Evolutionary conservation across 2,113 vertebrate genomes (phyloP).

Genomic region (Gnathonemus longibarbis): DNA sequence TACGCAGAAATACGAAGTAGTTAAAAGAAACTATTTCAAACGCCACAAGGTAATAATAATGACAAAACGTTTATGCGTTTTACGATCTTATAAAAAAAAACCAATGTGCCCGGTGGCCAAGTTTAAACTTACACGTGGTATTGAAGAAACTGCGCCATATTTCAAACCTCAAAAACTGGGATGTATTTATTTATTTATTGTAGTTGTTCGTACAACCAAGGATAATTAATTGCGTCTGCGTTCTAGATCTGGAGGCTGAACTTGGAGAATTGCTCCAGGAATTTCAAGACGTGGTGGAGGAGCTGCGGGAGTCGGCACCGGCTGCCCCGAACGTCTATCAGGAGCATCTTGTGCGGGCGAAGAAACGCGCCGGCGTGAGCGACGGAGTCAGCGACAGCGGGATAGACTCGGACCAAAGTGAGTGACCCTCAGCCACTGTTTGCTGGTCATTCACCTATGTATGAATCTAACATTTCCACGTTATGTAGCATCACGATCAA

Average conservation of each 20-base stretch:
- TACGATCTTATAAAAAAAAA: not conserved
- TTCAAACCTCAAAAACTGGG: not conserved
- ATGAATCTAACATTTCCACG: not conserved
- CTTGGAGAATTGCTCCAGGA: conserved; percentile 60
- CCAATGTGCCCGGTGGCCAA: not conserved
- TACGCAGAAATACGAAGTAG: not conserved
- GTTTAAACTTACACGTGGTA: not conserved
- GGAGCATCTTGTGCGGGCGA: conserved; percentile 42
- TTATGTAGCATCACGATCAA: not conserved
- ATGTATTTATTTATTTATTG: not conserved
- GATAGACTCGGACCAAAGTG: conserved; percentile 59
- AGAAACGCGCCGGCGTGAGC: conserved; percentile 34
- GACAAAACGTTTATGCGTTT: not conserved
- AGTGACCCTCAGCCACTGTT: conserved; percentile 27
- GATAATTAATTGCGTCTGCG: not conserved
- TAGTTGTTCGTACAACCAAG: not conserved
- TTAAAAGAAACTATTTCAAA: not conserved
- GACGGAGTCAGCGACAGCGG: conserved; percentile 48
- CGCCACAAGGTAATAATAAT: not conserved
- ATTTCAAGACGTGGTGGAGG: conserved; percentile 63
- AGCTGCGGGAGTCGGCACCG: conserved; percentile 47
- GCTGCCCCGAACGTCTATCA: conserved; percentile 40
- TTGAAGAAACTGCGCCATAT: not conserved
- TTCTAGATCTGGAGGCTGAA: conserved; percentile 56
- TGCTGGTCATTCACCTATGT: not conserved